Base-by-base conservation (phyloP, 1,140 invertebrate species). In the Alviniconcha marisindica region DNA sequence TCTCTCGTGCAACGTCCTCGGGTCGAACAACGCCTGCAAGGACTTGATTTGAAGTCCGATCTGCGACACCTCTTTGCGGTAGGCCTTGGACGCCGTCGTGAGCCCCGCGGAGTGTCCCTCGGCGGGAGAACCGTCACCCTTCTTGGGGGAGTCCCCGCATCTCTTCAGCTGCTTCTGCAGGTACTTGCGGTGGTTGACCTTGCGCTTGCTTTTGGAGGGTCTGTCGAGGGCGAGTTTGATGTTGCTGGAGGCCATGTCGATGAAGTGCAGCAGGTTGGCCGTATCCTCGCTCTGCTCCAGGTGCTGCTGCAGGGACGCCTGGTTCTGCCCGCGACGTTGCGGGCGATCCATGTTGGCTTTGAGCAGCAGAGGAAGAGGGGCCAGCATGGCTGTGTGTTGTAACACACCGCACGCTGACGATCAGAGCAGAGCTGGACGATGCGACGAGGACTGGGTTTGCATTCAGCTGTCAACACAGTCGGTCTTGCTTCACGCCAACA, bases 101-200 rank as follows among this genome's bases (percentile, higher is more conserved):
- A 28, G 15, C 1, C 42, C 66, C 24, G 33, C n/a, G 51, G 24
- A 28, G n/a, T 24, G 5, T 2, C 44, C 79, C 21, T 51, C 66
- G 24, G 42, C 60, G 31, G 66, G 48, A 24, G 28, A n/a, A 31
- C 28, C 38, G 18, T 73, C 66, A 24, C 33, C 31, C 66, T 82
- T 77, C 77, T 80, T 80, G 0, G 84, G 73, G 14, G 87, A 83
- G 51, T 48, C 79, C 24, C 82, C 83, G 73, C 90, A 90, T 14
- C 87, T 77, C 80, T 91, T 92, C n/a, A 92, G 79, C 54, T 92
- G 90, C 83, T 92, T 92, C 82, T 91, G 91, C 44, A 92, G 84
- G 84, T 92, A 92, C 83, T 91, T 92, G 51, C 91, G 80, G 63
- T 92, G 91, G 76, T 92, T 92, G 28, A 92, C 89, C 66, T 90